Conservation (phyloP, 2,888 invertebrate species). For the Orgyia antiqua region DNA sequence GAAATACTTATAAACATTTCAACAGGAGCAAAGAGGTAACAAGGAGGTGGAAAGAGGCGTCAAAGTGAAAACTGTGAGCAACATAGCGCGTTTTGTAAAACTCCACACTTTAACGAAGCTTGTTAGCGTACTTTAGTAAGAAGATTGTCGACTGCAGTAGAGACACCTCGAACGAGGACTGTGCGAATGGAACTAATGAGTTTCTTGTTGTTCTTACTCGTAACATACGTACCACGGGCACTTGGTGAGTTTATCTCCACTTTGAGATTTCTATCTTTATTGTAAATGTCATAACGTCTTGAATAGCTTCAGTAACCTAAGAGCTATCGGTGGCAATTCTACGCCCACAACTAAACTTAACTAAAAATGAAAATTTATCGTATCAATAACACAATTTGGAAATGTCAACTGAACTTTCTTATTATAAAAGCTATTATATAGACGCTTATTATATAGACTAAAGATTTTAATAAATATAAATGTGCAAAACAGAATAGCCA, state of each 20-base stretch:
- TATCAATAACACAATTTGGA: no score
- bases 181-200: constrained; percentile 70
- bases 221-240: constrained; percentile 41
- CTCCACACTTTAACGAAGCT: constrained; percentile 64
- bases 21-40: constrained; percentile 27
- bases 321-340: no score
- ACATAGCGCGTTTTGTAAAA: constrained; percentile 50
- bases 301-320: no score
- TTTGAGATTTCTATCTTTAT: no score
- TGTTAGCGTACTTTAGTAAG: constrained; percentile 67
- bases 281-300: no score
- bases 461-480: no score
- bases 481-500: no score
- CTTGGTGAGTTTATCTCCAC: constrained; percentile 47
- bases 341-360: no score
- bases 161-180: constrained; percentile 50
- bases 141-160: constrained; percentile 57
- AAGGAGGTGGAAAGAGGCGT: constrained; percentile 15
- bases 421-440: no score
- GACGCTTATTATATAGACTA: no score
- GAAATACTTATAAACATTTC: constrained; percentile 43
- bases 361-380: no score
- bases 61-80: constrained; percentile 27
- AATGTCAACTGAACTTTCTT: no score
- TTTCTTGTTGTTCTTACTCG: constrained; percentile 54